phyloP scores from a whole-genome alignment of 2,797 vertebrate genomes.

The Anisognathus igniventris region DNA sequence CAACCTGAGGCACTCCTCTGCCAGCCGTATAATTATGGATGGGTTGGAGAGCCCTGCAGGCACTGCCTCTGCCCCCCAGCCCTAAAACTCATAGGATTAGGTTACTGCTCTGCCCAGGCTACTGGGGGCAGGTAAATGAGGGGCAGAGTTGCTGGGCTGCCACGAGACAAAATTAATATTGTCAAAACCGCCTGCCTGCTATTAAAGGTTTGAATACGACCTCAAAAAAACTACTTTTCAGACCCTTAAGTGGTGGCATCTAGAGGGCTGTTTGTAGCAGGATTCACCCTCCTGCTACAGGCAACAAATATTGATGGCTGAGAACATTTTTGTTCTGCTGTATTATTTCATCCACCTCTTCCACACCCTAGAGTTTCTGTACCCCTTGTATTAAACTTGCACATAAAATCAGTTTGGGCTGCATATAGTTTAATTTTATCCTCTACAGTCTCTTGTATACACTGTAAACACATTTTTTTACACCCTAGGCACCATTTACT shows the following conservation, averaged over 20 bases:
- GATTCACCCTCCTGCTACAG: conserved; percentile 8
- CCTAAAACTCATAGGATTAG: neutral
- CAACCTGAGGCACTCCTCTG: conserved; percentile 76
- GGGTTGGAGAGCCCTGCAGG: conserved; percentile 65
- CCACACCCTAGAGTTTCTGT: neutral
- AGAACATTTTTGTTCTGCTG: conserved; percentile 21
- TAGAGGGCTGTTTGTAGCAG: conserved; percentile 35
- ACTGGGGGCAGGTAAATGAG: conserved; percentile 74
- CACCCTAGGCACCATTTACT: conserved; percentile 11
- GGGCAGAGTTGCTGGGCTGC: conserved; percentile 61
- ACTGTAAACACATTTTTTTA: conserved; percentile 57
- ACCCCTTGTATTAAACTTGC: conserved; percentile 67
- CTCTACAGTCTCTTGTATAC: conserved; percentile 31
- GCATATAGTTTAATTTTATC: conserved; percentile 62
- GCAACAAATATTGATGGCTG: conserved; percentile 26
- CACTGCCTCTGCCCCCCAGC: conserved; percentile 40
- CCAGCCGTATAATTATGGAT: conserved; percentile 77
- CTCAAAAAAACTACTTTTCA: conserved; percentile 73
- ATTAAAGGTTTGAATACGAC: conserved; percentile 81
- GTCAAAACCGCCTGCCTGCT: conserved; percentile 65
- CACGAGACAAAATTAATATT: conserved; percentile 70
- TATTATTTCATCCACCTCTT: conserved; percentile 30
- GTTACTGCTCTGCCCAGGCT: conserved; percentile 47
- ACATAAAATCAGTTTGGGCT: conserved; percentile 53
- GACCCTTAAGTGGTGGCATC: conserved; percentile 60